Evolutionary conservation across 2,113 vertebrate genomes (phyloP).

Genomic region (Aspidoscelis tigris): DNA sequence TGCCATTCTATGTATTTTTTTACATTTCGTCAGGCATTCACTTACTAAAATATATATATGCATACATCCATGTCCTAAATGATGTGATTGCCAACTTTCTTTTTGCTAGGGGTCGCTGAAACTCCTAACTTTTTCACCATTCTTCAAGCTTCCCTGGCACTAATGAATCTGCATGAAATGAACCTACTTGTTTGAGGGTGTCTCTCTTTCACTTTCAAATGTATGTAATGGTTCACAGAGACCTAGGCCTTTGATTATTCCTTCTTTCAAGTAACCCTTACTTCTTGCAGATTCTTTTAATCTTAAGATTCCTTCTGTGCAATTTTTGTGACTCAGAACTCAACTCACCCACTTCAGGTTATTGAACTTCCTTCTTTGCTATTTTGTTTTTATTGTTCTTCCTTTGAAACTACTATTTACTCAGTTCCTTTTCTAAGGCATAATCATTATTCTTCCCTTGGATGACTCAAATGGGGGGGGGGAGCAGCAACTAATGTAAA

Average conservation of each 20-base stretch:
- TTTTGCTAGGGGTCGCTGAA: fast-evolving
- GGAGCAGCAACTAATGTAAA: constrained; percentile 12
- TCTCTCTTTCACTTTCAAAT: constrained; percentile 19
- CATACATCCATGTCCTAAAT: neutral
- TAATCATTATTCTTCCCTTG: constrained; percentile 30
- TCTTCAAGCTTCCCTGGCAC: constrained; percentile 27
- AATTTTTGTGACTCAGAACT: constrained; percentile 25
- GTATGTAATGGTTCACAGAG: constrained; percentile 30
- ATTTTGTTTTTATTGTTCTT: constrained; percentile 17
- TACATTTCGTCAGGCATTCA: neutral
- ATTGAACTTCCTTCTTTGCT: constrained; percentile 8
- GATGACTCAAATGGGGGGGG: constrained; percentile 33
- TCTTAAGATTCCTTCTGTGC: constrained; percentile 42
- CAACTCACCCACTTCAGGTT: constrained; percentile 20
- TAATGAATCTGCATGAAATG: neutral
- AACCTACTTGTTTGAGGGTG: neutral
- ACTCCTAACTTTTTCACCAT: neutral
- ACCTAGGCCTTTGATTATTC: constrained; percentile 49
- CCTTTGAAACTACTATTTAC: constrained; percentile 51
- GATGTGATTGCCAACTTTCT: neutral
- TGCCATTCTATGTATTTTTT: neutral
- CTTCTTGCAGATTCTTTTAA: constrained; percentile 47
- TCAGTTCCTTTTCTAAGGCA: constrained; percentile 23
- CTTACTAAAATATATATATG: neutral
- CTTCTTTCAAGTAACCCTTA: constrained; percentile 34